Percentiles rank a stretch among this genome's conserved stretches.
These are phyloP conservation scores for Typhlichthys subterraneus DNA, from an alignment of 2,797 vertebrate genomes.

Conservation along the genomic window DNA sequence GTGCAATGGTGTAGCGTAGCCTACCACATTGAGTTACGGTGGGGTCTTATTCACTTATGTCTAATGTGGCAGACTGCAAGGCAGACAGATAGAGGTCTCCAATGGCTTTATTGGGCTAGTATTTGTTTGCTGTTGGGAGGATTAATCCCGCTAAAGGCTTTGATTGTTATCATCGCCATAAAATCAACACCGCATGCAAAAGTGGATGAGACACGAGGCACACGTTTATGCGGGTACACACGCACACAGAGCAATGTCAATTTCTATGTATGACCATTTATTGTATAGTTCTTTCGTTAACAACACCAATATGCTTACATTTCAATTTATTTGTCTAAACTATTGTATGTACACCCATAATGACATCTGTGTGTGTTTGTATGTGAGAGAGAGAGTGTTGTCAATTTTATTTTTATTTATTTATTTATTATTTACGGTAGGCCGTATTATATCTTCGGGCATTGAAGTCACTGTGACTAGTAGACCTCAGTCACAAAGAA, in stretches of 20 bases:
- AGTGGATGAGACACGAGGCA: neutral
- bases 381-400: too few species aligned
- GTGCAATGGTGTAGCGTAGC: too few species aligned
- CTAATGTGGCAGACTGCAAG: constrained; percentile 15
- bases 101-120: constrained; percentile 34
- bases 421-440: too few species aligned
- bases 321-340: too few species aligned
- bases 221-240: neutral
- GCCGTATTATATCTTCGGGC: constrained; percentile 36
- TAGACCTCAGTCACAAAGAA: constrained; percentile 20
- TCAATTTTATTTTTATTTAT: too few species aligned
- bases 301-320: neutral
- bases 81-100: constrained; percentile 27
- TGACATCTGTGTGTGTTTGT: neutral
- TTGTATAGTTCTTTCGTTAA: neutral
- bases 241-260: neutral
- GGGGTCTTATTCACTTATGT: constrained; percentile 30
- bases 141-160: constrained; percentile 22
- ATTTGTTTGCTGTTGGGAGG: constrained; percentile 10
- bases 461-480: constrained; percentile 16
- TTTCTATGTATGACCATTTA: neutral
- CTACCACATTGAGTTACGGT: constrained; percentile 35
- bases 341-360: neutral
- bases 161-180: constrained; percentile 17
- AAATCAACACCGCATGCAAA: constrained; percentile 23